phyloP scores from a whole-genome alignment of 1,140 invertebrate species.

The Pseudobourletiella spinata region DNA sequence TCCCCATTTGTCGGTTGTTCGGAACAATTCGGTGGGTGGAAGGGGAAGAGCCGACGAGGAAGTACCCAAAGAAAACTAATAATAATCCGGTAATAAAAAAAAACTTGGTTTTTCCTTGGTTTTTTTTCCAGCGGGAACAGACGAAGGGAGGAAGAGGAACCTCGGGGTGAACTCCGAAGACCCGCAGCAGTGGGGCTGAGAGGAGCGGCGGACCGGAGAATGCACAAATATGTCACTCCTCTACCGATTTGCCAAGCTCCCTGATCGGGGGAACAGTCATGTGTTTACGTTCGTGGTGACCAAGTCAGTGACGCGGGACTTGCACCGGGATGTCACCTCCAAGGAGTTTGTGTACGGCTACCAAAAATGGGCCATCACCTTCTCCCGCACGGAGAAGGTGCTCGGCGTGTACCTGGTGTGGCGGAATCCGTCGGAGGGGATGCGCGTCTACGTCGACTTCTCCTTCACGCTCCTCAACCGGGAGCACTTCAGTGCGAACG shows the following conservation, averaged over 20 bases:
- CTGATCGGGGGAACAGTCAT: constrained; percentile 70
- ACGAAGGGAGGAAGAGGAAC: no score
- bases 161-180: no score
- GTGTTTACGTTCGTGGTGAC: constrained; percentile 78
- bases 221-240: constrained; percentile 23
- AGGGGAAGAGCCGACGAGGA: no score
- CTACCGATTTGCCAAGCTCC: constrained; percentile 59
- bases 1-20: no score
- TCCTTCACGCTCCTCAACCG: constrained; percentile 74
- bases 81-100: no score
- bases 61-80: no score
- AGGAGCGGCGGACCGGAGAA: no score
- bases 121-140: no score
- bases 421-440: constrained; percentile 59
- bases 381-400: constrained; percentile 66
- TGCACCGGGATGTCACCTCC: constrained; percentile 69
- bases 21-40: no score
- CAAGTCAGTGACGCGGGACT: constrained; percentile 63
- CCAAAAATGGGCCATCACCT: constrained; percentile 78
- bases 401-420: constrained; percentile 73
- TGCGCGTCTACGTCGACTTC: constrained; percentile 72
- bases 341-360: constrained; percentile 78
- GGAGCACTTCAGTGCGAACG: constrained; percentile 76
- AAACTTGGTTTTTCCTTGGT: no score
- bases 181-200: no score